Evolutionary conservation across 2,888 invertebrate species (phyloP), one percentile per base, ranked within the genome.

Genomic region (Caenorhabditis imperialis): DNA sequence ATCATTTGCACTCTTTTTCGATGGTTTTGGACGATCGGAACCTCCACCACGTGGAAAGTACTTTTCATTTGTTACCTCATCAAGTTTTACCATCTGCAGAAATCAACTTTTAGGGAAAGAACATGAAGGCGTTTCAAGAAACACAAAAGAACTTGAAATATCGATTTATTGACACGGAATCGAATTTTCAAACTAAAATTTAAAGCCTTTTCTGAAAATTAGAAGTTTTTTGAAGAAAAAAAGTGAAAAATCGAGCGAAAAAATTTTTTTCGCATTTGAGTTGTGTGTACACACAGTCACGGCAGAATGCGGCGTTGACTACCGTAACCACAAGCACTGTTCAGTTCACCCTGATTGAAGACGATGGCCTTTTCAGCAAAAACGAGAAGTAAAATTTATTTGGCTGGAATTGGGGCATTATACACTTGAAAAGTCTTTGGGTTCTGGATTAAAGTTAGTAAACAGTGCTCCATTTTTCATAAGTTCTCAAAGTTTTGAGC

Each of bases 1-100:
- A 3, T 47, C 44, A n/a, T n/a, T 58, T 23, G 33, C 40, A 25
- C 22, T 18, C 2, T 30, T 42, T 10, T 57, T 58, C 0, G 18
- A 7, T 14, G 50, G n/a, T 33, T 55, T 70, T 12, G 62, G 48
- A 16, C 33, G 53, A 3, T 58, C 60, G 8, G 58, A 50, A 23
- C 58, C 63, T 47, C 75, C 75, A 60, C 75, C 75, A 44, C 75
- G 57, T n/a, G 75, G 75, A 22, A 75, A 75, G 20, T 54, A 58
- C 33, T 47, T 70, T 30, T 75, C 75, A 30, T 47, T 67, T 48
- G 73, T 61, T 55, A 44, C 54, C 60, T 72, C 63, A 14, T 65
- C 63, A 47, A 65, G 58, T 65, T 73, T 65, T 60, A 65, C 73
- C 73, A 73, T 73, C 65, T 73, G 58, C 47, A 72, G 63, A 10